Evolutionary conservation across 2,888 invertebrate species (phyloP), one percentile per base, ranked within the genome.

Genomic region (Cosmopolites sordidus): DNA sequence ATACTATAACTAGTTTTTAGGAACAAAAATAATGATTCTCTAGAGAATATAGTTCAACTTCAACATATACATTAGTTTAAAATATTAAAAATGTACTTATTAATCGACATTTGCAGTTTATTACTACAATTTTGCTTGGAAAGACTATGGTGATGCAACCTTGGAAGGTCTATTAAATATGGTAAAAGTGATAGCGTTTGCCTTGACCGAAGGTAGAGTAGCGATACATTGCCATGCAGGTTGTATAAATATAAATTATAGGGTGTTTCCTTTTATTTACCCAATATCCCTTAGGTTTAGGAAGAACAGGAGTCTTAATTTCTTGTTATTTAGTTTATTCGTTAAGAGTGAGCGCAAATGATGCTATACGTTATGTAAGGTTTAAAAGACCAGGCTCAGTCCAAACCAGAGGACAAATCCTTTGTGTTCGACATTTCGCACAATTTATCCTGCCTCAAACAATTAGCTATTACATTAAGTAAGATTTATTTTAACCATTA

Each of bases 211-310:
- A 71, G 92, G 92, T 48, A 82, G 87, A 67, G 86, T 87, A 0
- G 90, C 90, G 1, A 81, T 93, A 54, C 93, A 93, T 69, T 93
- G 93, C 69, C 93, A 93, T 74, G 93, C 93, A 66, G 86, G 86
- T 85, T 76, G 72, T 66, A 62, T 37, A 11, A 14, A 43, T 12
- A 9, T 17, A 16, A 8, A 46, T 22, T 5, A 41, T n/a, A 41
- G 2, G 11, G 2, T 11, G 22, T 4, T 22, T 42, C 4, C 17
- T 11, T 42, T 16, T 8, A 42, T 22, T 42, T 11, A 16, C 14
- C 18, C 1, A 16, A 16, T n/a, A 17, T 9, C 18, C 4, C 67
- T 1, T 71, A 86, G 88, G 88, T 60, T 76, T 88, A 40, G 92
- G 91, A 2, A 76, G 93, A 58, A 93, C 92, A 0, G 92, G 93